Evolutionary conservation across 2,888 invertebrate species (phyloP).

Genomic region (Campoplex capitator): DNA sequence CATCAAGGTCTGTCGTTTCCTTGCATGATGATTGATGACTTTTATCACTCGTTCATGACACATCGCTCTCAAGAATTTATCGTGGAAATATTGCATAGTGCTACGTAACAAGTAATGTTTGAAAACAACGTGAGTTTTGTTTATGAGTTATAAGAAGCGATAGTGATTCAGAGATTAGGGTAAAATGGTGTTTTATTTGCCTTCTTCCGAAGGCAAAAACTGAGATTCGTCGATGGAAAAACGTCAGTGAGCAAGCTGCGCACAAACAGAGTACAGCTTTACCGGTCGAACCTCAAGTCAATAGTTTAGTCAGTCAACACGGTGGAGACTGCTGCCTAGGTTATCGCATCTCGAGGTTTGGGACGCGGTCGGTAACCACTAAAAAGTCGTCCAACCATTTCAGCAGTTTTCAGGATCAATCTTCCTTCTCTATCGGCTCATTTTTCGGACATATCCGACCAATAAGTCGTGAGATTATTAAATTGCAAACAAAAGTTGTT

Average conservation of each 20-base stretch:
- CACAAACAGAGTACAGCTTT: slow-evolving; percentile 68
- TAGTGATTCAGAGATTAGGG: neutral
- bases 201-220: neutral
- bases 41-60: slow-evolving; percentile 54
- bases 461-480: neutral
- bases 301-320: slow-evolving; percentile 76
- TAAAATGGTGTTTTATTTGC: neutral
- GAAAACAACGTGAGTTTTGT: slow-evolving; percentile 10
- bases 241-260: neutral
- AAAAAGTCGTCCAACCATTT: slow-evolving; percentile 27
- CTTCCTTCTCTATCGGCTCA: neutral
- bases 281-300: slow-evolving; percentile 70
- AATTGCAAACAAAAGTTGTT: neutral
- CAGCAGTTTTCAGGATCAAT: slow-evolving; percentile 21
- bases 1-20: slow-evolving; percentile 66
- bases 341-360: slow-evolving; percentile 20
- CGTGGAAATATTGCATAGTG: slow-evolving; percentile 53
- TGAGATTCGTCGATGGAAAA: neutral
- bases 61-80: slow-evolving; percentile 63
- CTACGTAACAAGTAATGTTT: neutral
- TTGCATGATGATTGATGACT: slow-evolving; percentile 64
- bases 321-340: slow-evolving; percentile 78
- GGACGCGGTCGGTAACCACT: slow-evolving; percentile 60
- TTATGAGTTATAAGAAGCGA: slow-evolving; percentile 15
- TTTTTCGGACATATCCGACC: neutral